These are phyloP conservation scores for Castor canadensis DNA, from an alignment of 2,113 vertebrate genomes.

Conservation along the genomic window DNA sequence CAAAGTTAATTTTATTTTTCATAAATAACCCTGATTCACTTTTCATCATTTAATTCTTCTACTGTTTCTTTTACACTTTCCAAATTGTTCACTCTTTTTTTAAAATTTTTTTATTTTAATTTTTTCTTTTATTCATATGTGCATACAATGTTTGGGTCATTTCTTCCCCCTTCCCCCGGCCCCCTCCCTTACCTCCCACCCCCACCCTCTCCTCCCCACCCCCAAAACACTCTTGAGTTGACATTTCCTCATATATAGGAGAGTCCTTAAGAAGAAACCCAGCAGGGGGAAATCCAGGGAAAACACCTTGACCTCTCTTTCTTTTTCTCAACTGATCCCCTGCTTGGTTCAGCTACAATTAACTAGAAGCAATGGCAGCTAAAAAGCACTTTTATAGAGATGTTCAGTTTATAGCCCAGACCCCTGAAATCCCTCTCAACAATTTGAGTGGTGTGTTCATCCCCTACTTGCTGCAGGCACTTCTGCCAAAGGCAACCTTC, in stretches of 20 bases:
- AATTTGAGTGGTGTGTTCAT: neutral
- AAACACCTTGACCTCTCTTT: neutral
- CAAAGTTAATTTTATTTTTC: constrained; percentile 28
- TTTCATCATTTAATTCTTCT: neutral
- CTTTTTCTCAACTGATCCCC: neutral
- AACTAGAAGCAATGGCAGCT: neutral
- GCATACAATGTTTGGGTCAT: no score
- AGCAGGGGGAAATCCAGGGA: no score
- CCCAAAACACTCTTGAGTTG: neutral
- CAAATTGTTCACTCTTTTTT: no score
- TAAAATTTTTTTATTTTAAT: no score
- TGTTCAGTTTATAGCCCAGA: neutral
- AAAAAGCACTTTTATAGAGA: neutral
- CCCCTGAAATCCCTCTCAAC: neutral
- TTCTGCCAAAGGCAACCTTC: neutral
- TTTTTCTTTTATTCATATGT: no score
- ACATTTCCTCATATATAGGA: neutral
- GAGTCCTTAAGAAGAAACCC: neutral
- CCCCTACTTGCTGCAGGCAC: neutral
- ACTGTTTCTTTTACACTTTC: neutral
- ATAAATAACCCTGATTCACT: neutral
- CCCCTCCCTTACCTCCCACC: no score
- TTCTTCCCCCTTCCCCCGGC: no score
- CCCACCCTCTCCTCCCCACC: no score
- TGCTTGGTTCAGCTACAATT: neutral